Evolutionary conservation across 2,797 vertebrate species (phyloP), one percentile per base, ranked within the genome.

Genomic region (Parotocinclus haroldoi): DNA sequence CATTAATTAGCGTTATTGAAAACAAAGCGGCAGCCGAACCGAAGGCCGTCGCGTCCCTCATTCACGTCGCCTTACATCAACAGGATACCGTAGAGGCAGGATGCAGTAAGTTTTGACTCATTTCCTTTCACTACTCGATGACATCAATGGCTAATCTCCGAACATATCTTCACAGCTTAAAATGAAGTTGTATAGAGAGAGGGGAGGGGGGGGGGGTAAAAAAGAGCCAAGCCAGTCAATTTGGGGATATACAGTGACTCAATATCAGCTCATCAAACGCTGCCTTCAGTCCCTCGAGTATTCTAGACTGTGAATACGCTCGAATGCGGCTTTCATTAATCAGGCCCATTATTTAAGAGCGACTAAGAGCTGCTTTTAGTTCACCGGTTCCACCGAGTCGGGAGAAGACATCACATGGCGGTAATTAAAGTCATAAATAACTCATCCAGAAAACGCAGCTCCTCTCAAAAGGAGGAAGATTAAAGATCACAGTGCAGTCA

Each of bases 261-360:
- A 75, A 86, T 85, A 71, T 27, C 56, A 81, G 80, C 79, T 86
- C 81, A 85, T 86, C 83, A 84, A 71, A 73, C 38, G n/a, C 62
- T 59, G 63, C 52, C 62, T 62, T 68, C 66, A 72, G 74, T 74
- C 54, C 63, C 58, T 37, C 0, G 58, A 66, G 58, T 60, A 27
- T 27, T 27, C 27, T 5, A 27, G 27, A 27, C 27, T 27, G 60
- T 27, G 27, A 77, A 69, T 59, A 46, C 57, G 61, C 64, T 50
- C 68, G 62, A 64, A 66, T 72, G 65, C 61, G 68, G 68, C 55
- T 72, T 62, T 74, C 61, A 62, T 59, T 66, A 57, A 77, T 77
- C 38, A 50, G 49, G 61, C 55, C 58, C 57, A 62, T 27, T 27
- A 27, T 77, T 77, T 69, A 62, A 61, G 63, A 19, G 56, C 27